Percentiles rank a stretch among this genome's conserved stretches.
Conservation (phyloP, 2,888 invertebrate genomes). For the Cenopis cana region DNA sequence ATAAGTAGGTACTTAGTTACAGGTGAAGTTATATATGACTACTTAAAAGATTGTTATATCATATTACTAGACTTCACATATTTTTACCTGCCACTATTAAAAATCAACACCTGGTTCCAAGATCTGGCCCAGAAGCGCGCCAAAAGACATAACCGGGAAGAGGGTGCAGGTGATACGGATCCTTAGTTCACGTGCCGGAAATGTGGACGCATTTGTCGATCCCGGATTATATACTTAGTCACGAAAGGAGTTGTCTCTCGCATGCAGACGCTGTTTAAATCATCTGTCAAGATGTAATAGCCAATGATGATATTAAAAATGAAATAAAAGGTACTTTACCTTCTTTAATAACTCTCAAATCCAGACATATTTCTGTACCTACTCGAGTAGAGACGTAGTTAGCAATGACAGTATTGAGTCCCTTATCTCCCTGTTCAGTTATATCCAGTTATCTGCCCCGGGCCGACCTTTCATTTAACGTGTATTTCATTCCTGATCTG, state of each 20-base stretch:
- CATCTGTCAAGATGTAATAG: too few relatives aligned
- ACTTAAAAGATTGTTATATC: not conserved
- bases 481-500: conserved; percentile 30
- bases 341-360: not conserved
- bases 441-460: conserved; percentile 38
- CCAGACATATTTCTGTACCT: not conserved
- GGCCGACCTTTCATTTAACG: conserved; percentile 37
- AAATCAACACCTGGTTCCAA: too few relatives aligned
- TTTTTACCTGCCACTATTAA: not conserved
- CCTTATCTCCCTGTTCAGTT: conserved; percentile 41
- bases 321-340: too few relatives aligned
- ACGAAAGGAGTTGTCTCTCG: too few relatives aligned
- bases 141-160: too few relatives aligned
- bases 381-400: conserved; percentile 2
- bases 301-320: too few relatives aligned
- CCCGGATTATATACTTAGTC: too few relatives aligned
- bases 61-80: not conserved
- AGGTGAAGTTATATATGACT: not conserved
- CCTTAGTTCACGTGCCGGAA: too few relatives aligned
- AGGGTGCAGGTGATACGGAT: too few relatives aligned
- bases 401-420: not conserved
- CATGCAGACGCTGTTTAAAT: too few relatives aligned
- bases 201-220: too few relatives aligned
- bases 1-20: not conserved
- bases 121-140: too few relatives aligned